These are phyloP conservation scores for Macaca mulatta DNA, from an alignment of 2,113 vertebrate species.

Conservation along the genomic window DNA sequence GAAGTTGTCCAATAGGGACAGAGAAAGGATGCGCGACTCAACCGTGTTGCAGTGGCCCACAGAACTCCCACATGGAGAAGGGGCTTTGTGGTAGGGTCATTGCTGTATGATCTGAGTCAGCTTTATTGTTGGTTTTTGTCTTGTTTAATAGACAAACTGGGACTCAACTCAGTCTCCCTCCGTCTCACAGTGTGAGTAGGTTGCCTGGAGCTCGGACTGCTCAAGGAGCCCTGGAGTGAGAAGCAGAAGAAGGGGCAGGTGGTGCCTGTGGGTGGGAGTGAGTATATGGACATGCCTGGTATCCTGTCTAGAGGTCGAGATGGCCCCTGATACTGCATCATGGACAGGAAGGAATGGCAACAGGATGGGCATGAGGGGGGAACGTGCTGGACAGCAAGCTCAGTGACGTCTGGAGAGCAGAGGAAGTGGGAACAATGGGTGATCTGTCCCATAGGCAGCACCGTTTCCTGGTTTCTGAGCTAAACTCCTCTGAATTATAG, in stretches of 20 bases:
- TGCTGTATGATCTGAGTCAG: background rate
- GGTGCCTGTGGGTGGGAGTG: background rate
- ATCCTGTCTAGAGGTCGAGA: background rate
- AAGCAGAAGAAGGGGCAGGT: background rate
- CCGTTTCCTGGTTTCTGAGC: background rate
- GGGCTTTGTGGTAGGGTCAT: background rate
- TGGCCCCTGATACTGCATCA: background rate
- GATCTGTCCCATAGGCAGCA: too few relatives aligned
- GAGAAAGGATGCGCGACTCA: fast-evolving
- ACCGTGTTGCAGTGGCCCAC: background rate
- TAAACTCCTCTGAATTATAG: background rate
- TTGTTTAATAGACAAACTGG: background rate
- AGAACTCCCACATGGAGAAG: background rate
- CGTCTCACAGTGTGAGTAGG: background rate
- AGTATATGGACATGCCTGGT: background rate
- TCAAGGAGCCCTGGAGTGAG: background rate
- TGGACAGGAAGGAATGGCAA: background rate
- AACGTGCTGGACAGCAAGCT: background rate
- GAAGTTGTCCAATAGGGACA: background rate
- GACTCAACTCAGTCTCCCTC: background rate
- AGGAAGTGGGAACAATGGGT: background rate
- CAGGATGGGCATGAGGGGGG: background rate
- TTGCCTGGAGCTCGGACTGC: background rate
- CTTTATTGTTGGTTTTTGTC: background rate
- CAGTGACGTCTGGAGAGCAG: background rate